These are phyloP conservation scores for Pollenia amentaria DNA, from an alignment of 2,888 invertebrate genomes.

Conservation along the genomic window DNA sequence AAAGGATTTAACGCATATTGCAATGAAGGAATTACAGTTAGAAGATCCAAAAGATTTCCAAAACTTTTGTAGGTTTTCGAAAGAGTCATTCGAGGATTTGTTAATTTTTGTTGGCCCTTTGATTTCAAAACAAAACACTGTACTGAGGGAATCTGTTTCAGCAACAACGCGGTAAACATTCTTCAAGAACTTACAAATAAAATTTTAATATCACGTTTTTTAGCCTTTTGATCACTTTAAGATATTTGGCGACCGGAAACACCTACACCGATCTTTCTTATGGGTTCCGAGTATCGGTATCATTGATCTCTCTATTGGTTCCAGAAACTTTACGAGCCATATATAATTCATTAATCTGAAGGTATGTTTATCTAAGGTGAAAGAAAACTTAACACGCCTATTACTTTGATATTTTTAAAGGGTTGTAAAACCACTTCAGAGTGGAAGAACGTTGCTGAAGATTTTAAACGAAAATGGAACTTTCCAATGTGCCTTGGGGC, in stretches of 20 bases:
- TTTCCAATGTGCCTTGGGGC: conserved; percentile 10
- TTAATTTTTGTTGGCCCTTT: not conserved
- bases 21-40: not conserved
- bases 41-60: not conserved
- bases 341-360: not conserved
- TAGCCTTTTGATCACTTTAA: not conserved
- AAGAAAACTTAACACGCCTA: no score
- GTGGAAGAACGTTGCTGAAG: not conserved
- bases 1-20: not conserved
- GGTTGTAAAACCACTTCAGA: not conserved
- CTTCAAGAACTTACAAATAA: not conserved
- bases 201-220: not conserved
- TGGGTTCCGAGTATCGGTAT: not conserved
- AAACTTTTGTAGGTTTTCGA: conserved; percentile 8
- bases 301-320: not conserved
- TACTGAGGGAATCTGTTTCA: not conserved
- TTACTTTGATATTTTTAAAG: not conserved
- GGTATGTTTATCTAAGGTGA: no score
- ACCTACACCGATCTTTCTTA: not conserved
- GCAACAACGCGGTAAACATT: not conserved
- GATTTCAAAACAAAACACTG: not conserved
- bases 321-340: not conserved
- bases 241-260: not conserved
- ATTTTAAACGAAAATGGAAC: conserved; percentile 3
- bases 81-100: not conserved